These are phyloP conservation scores for Gryllus bimaculatus DNA, from an alignment of 1,140 invertebrate species.

Conservation along the genomic window DNA sequence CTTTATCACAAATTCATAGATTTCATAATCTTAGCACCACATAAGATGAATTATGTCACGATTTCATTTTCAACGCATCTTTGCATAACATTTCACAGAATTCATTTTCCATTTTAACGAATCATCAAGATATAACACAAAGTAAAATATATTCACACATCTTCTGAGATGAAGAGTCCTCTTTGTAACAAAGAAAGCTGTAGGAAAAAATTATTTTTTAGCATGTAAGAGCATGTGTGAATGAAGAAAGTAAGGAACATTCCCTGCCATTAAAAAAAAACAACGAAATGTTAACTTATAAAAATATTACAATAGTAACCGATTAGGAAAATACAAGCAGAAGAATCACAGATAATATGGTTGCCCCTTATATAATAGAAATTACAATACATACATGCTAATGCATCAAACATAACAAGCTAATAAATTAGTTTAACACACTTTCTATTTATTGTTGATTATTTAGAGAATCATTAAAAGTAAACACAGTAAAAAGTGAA, in stretches of 20 bases:
- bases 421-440: too few species aligned
- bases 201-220: slow-evolving; percentile 15
- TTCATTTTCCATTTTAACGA: slow-evolving; percentile 8
- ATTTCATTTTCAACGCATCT: slow-evolving; percentile 14
- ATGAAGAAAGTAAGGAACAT: neutral
- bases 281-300: neutral
- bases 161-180: slow-evolving; percentile 8
- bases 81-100: slow-evolving; percentile 9
- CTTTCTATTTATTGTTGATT: too few species aligned
- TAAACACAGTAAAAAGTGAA: too few species aligned
- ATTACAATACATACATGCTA: too few species aligned
- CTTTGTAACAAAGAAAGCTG: slow-evolving; percentile 15
- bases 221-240: neutral
- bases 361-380: neutral
- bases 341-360: neutral
- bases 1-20: slow-evolving; percentile 9
- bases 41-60: slow-evolving; percentile 5
- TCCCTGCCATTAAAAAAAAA: neutral
- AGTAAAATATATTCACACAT: slow-evolving; percentile 6
- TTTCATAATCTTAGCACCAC: neutral
- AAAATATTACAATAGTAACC: too few species aligned
- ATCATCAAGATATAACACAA: slow-evolving; percentile 12
- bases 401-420: too few species aligned
- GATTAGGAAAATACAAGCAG: too few species aligned
- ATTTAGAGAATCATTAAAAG: too few species aligned